A percentile compares a stretch with the other conserved stretches of the same genome.
phyloP scores from a whole-genome alignment of 2,797 vertebrate species.

The Emydoidea blandingii region DNA sequence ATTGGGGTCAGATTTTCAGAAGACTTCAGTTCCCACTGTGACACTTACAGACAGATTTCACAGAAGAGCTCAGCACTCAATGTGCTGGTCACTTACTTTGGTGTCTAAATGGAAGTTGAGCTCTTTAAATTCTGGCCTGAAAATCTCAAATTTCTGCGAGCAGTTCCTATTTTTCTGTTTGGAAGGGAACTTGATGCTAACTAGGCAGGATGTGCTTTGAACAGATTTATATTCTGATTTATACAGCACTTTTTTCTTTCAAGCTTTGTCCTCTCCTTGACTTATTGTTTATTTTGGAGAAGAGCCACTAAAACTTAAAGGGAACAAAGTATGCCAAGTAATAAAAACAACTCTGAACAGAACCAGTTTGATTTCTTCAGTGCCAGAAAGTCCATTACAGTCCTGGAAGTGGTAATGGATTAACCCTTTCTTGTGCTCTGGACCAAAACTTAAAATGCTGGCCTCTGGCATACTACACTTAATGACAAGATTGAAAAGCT shows the following conservation, averaged over 20 bases:
- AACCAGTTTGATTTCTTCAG: neutral
- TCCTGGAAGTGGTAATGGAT: slow-evolving; percentile 15
- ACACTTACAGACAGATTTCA: neutral
- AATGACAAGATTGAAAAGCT: slow-evolving; percentile 38
- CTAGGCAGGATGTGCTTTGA: neutral
- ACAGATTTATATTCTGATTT: neutral
- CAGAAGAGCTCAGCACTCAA: neutral
- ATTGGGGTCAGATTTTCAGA: neutral
- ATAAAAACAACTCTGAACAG: slow-evolving; percentile 39
- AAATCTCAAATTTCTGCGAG: neutral
- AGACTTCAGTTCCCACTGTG: fast-evolving
- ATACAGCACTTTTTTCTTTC: neutral
- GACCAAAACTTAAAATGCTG: slow-evolving; percentile 29
- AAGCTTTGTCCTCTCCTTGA: neutral
- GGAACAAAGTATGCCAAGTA: neutral
- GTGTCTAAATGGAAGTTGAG: neutral
- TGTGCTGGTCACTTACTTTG: neutral
- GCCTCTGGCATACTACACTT: neutral
- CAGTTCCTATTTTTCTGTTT: neutral
- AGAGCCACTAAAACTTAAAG: slow-evolving; percentile 17
- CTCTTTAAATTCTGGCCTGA: neutral
- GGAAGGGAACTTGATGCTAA: neutral
- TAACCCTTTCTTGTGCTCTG: neutral
- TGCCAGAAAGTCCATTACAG: slow-evolving; percentile 42
- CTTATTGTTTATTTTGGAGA: neutral